Conservation (phyloP, 2,797 vertebrate genomes). For the Threskiornis aethiopicus region DNA sequence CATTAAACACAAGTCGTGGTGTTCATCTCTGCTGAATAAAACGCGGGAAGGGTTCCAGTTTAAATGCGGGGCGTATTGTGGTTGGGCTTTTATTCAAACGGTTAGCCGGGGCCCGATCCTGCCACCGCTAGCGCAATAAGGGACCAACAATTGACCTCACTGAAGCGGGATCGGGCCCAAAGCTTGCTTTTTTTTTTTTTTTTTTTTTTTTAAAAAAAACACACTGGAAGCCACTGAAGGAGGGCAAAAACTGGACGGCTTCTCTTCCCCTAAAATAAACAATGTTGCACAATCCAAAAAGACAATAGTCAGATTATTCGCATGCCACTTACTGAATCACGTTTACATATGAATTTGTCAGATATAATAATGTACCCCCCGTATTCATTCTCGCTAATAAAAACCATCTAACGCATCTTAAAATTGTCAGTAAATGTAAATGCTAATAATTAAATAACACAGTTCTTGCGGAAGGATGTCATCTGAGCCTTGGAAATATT, state of each 20-base stretch:
- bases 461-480: conserved; percentile 5
- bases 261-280: conserved; percentile 13
- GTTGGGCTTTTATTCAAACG: conserved; percentile 58
- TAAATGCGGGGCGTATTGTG: conserved; percentile 21
- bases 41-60: conserved; percentile 45
- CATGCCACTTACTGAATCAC: conserved; percentile 37
- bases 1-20: conserved; percentile 69
- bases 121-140: not conserved
- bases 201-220: too few relatives aligned
- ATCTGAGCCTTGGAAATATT: not conserved
- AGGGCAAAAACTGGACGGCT: not conserved
- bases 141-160: not conserved
- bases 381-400: not conserved
- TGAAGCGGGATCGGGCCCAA: not conserved
- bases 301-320: not conserved
- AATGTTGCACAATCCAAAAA: not conserved
- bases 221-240: not conserved
- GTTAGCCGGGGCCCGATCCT: conserved; percentile 31
- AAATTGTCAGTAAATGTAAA: conserved; percentile 48
- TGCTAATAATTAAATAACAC: conserved; percentile 43
- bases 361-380: not conserved
- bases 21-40: conserved; percentile 72
- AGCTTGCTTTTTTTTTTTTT: not conserved
- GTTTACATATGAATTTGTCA: conserved; percentile 40
- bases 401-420: not conserved